phyloP scores from a whole-genome alignment of 2,113 vertebrate species.

The Panthera leo region DNA sequence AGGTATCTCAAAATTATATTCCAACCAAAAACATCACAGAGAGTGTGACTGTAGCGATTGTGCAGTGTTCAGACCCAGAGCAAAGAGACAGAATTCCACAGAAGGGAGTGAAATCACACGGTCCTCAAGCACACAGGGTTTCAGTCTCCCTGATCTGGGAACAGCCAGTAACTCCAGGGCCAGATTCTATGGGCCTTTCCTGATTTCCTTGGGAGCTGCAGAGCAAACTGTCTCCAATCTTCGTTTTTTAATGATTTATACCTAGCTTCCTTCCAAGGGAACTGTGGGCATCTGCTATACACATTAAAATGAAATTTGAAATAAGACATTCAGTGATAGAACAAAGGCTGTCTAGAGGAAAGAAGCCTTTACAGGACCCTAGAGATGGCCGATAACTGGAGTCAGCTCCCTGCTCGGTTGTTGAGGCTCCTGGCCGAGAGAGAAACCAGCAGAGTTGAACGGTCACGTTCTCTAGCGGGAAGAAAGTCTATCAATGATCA shows the following conservation, averaged over 20 bases:
- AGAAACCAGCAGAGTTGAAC: neutral
- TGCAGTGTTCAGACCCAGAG: neutral
- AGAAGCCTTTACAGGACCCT: neutral
- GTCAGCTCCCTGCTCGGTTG: neutral
- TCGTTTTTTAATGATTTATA: neutral
- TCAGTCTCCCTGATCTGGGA: neutral
- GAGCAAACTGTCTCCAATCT: neutral
- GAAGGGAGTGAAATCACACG: neutral
- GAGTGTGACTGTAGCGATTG: neutral
- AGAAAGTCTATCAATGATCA: neutral
- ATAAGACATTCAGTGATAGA: neutral
- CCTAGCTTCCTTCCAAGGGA: neutral
- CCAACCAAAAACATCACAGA: neutral
- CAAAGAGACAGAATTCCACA: neutral
- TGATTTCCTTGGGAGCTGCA: neutral
- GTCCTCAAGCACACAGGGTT: neutral
- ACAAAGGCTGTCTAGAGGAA: neutral
- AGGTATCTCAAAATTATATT: conserved; percentile 7
- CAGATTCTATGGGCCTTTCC: neutral
- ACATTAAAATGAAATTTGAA: neutral
- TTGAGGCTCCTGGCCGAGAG: neutral
- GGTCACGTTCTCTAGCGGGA: neutral
- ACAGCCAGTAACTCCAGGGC: too few species aligned
- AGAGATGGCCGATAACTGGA: neutral
- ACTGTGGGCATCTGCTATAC: neutral